Evolutionary conservation across 2,113 vertebrate genomes (phyloP), one percentile per base, ranked within the genome.

Genomic region (Oxygymnocypris stewartii): DNA sequence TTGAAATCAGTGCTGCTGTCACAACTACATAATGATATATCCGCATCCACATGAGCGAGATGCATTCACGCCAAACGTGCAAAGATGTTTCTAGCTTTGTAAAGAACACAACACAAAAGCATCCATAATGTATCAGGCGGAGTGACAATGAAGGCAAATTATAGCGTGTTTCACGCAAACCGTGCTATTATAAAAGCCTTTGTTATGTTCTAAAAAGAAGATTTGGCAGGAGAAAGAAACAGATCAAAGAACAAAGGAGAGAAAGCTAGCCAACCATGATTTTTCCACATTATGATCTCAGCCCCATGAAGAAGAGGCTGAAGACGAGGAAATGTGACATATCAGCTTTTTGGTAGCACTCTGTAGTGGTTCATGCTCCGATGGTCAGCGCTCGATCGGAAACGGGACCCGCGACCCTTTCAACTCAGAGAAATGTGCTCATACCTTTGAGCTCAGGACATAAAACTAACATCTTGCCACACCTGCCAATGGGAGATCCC

Each of bases 251-350:
- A 89, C 82, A 89, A 92, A 75, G 71, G 59, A 82, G 59, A 85
- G 65, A 89, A 71, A 84, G 63, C 25, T 4, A 47, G 77, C 54
- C 63, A 20, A 18, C n/a, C 40, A 2, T 63, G 78, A 61, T 42
- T 80, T 82, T 63, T 81, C n/a, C n/a, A 28, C 25, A 49, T 73
- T 37, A 79, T 8, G 86, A 84, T 79, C 75, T 89, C 20, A 28
- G 37, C 67, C 37, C 25, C 14, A 20, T n/a, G 40, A 71, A 40
- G 87, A 85, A 87, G 82, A 83, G 85, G 83, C 88, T 75, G 91
- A 85, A 89, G 91, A 81, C 51, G 57, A 89, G 86, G 90, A 79
- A 84, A 76, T 80, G 87, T 90, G 88, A 91, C 82, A 79, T 88
- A 79, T 85, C 84, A 69, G 44, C 76, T 85, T 76, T 78, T 18